A percentile compares a stretch with the other conserved stretches of the same genome.
Evolutionary conservation across 2,113 vertebrate genomes (phyloP).

Genomic region (Sinocyclocheilus maitianheensis): DNA sequence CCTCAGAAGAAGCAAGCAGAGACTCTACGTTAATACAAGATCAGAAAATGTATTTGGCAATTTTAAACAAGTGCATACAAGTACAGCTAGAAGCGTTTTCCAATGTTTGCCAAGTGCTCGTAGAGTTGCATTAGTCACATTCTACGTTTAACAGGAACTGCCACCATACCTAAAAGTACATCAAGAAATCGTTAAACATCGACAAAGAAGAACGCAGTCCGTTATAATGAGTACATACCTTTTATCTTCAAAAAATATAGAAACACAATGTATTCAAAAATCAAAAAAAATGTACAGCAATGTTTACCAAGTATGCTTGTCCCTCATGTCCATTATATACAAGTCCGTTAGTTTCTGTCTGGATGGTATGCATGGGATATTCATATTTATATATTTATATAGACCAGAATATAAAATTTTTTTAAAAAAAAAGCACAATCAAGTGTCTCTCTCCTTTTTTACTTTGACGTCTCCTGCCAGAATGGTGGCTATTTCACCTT

Average conservation of each 20-base stretch:
- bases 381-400: slow-evolving; percentile 92
- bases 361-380: slow-evolving; percentile 81
- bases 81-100: slow-evolving; percentile 97
- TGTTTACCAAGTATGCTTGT: slow-evolving; percentile 99
- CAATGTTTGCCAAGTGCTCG: slow-evolving; percentile 96
- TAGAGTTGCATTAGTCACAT: slow-evolving; percentile 98
- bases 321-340: slow-evolving; percentile 95
- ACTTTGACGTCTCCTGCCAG: slow-evolving; percentile 97
- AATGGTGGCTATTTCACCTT: slow-evolving; percentile 96
- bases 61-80: slow-evolving; percentile 99
- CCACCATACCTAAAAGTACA: slow-evolving; percentile 95
- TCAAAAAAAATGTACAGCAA: slow-evolving; percentile 98
- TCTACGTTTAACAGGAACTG: slow-evolving; percentile 97
- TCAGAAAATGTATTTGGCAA: slow-evolving; percentile 99
- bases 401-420: slow-evolving; percentile 61
- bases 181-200: slow-evolving; percentile 88
- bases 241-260: slow-evolving; percentile 98
- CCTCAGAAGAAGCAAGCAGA: slow-evolving; percentile 87
- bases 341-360: slow-evolving; percentile 79
- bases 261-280: slow-evolving; percentile 99
- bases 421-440: slow-evolving; percentile 75
- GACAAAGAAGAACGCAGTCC: slow-evolving; percentile 83
- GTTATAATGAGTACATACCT: slow-evolving; percentile 99
- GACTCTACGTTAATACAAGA: slow-evolving; percentile 96
- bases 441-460: slow-evolving; percentile 98